Conservation (phyloP, 1,140 invertebrate genomes). For the Asobara japonica region DNA sequence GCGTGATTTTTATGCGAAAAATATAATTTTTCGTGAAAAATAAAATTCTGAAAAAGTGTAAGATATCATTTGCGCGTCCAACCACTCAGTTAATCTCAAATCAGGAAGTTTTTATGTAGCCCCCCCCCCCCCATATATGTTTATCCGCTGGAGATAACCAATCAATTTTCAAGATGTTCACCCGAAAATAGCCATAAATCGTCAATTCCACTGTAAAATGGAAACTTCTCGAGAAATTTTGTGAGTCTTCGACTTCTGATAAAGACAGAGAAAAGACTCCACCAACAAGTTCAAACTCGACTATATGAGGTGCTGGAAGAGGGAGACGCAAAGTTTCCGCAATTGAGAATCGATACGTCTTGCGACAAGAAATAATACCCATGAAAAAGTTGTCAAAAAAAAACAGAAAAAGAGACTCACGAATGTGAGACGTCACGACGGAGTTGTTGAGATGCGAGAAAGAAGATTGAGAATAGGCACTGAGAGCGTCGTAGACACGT, state of each 20-base stretch:
- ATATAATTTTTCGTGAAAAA: too few species aligned
- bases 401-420: constrained; percentile 7
- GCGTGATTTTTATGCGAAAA: too few species aligned
- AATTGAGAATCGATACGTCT: constrained; percentile 55
- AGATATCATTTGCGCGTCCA: too few species aligned
- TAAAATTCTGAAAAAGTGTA: too few species aligned
- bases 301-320: constrained; percentile 29
- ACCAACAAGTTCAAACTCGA: constrained; percentile 12
- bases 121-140: too few species aligned
- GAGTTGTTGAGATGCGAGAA: not conserved
- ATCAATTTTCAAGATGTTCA: not conserved
- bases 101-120: too few species aligned
- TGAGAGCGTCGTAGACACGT: constrained; percentile 46
- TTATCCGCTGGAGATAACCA: too few species aligned
- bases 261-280: not conserved
- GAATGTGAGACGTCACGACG: not conserved
- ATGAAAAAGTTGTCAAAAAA: constrained; percentile 11
- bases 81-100: too few species aligned
- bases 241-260: not conserved
- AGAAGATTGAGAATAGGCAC: constrained; percentile 11
- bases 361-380: constrained; percentile 35
- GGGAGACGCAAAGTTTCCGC: not conserved
- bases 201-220: constrained; percentile 3
- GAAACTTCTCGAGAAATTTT: constrained; percentile 6
- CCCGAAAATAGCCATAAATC: not conserved